Evolutionary conservation across 2,888 invertebrate species (phyloP), one percentile per base, ranked within the genome.

Genomic region (Bugulina stolonifera): DNA sequence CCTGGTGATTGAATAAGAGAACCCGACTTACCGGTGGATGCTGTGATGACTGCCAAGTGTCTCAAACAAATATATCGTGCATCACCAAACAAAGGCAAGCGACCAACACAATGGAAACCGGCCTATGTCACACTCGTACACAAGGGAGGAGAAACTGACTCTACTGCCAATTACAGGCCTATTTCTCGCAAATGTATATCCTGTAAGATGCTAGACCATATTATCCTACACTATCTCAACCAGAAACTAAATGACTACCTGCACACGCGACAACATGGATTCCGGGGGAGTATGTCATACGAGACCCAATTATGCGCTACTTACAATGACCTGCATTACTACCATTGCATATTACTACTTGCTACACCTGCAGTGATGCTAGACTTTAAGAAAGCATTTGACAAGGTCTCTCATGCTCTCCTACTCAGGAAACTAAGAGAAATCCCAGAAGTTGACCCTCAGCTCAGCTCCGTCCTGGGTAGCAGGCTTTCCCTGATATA

Each of bases 231-330:
- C 23, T 25, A 55, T 25, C n/a, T 55, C 14, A 55, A 55, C 25
- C 23, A 55, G 25, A 55, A 55, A 23, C 55, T 55, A 23, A 55
- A 55, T 55, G 55, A 25, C 55, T 55, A 18, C n/a, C 55, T 23
- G 14, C 55, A 55, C 55, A 55, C 5, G 14, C 5, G 55, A 55
- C 55, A 55, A 55, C 5, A 55, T 55, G 55, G 55, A 55, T 55
- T 55, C 25, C 22, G 55, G 23, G n/a, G 23, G n/a, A 23, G 23
- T 23, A 55, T 55, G 23, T 55, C 55, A 18, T 55, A 25, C n/a
- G 25, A 55, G n/a, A 55, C 55, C 10, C 55, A 23, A 55, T 23
- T 55, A 5, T 5, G 55, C 55, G 5, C 55, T 23, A 55, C 25
- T 5, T 55, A 23, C 55, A 10, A 55, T 55, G n/a, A 25, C 55